These are phyloP conservation scores for Eupsilia transversa DNA, from an alignment of 2,888 invertebrate genomes.

Conservation along the genomic window DNA sequence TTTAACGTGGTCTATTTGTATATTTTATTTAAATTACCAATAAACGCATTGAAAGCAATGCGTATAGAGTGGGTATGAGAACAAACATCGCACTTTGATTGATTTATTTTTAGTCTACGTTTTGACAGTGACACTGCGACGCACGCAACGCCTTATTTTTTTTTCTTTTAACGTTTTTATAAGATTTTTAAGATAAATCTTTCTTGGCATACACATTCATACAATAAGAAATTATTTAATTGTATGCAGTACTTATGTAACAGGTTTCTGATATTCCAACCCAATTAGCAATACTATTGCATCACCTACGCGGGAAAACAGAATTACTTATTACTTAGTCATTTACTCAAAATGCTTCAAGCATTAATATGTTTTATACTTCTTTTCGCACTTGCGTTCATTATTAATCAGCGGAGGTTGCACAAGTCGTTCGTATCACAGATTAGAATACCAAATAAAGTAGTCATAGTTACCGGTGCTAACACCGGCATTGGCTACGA, in stretches of 20 bases:
- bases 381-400: slow-evolving; percentile 45
- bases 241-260: background rate
- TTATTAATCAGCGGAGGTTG: slow-evolving; percentile 65
- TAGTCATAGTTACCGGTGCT: slow-evolving; percentile 80
- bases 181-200: too few relatives aligned
- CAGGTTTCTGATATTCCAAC: background rate
- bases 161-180: background rate
- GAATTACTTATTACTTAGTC: background rate
- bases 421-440: slow-evolving; percentile 47
- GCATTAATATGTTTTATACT: slow-evolving; percentile 20
- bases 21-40: background rate
- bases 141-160: background rate
- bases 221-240: background rate
- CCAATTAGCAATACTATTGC: background rate
- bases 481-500: slow-evolving; percentile 80
- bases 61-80: background rate
- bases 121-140: background rate
- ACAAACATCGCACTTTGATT: background rate
- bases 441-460: slow-evolving; percentile 70
- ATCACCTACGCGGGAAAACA: background rate
- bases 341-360: slow-evolving; percentile 26
- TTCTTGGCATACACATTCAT: background rate
- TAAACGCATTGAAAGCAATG: too few relatives aligned
- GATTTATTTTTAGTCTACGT: slow-evolving; percentile 1
- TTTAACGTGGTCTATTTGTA: too few relatives aligned